Evolutionary conservation across 2,797 vertebrate genomes (phyloP), one percentile per base, ranked within the genome.

Genomic region (Helicolenus hilgendorfi): DNA sequence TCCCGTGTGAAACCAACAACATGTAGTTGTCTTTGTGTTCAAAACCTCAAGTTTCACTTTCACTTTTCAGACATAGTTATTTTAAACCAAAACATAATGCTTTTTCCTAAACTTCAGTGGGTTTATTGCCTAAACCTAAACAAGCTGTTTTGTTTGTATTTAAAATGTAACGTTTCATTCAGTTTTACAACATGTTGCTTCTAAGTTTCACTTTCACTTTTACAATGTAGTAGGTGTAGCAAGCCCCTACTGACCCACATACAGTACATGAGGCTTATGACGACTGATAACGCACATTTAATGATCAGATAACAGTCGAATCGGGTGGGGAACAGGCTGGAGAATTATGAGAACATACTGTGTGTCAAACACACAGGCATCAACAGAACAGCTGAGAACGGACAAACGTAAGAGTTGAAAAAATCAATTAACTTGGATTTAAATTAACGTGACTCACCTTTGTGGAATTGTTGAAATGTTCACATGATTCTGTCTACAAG

Each of bases 271-370:
- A 53, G 20, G 9, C 9, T 53, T 45, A 45, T 7, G 18, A 45
- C 6, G 41, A 45, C 15, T 53, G 18, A 53, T n/a, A 53, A 53
- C 8, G 2, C 49, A 53, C 49, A 53, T 53, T 53, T 53, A 53
- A 53, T 20, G 9, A 0, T 20, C 49, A 53, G 49, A 10, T 53
- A 53, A 9, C 20, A 53, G 49, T n/a, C 4, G 18, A 53, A 53
- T 53, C 8, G 20, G 49, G 49, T 59, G 31, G 45, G 56, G 14
- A 83, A 29, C 67, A 22, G 36, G 33, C 18, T 62, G 58, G 55
- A 77, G 60, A 81, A 20, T 79, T 79, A 77, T 64, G 49, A 60
- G 79, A 82, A 85, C 77, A 91, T 67, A 22, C n/a, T 60, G 24
- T 63, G 41, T 89, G 79, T 88, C 62, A 73, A 70, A 81, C 67